A percentile compares a stretch with the other conserved stretches of the same genome.
These are phyloP conservation scores for Helarctos malayanus DNA, from an alignment of 2,797 vertebrate species.

Conservation along the genomic window DNA sequence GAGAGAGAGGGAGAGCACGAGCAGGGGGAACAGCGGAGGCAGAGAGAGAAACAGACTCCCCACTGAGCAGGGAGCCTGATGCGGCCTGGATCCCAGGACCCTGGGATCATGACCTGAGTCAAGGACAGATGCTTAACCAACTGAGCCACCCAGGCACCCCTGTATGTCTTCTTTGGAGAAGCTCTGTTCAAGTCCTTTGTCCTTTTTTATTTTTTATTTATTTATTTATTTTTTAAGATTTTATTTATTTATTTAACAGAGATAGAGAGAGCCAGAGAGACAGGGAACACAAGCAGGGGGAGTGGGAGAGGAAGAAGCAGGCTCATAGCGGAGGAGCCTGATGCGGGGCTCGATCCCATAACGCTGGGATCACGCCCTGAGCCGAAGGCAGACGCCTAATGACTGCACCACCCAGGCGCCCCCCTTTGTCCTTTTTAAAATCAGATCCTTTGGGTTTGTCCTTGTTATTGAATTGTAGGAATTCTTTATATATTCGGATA, in stretches of 20 bases:
- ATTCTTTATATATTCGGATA: not conserved
- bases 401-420: not conserved
- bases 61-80: too few relatives aligned
- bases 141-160: too few relatives aligned
- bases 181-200: too few relatives aligned
- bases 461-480: not conserved
- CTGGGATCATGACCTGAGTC: not conserved
- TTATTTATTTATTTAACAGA: too few relatives aligned
- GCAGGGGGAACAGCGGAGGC: too few relatives aligned
- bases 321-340: not conserved
- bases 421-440: not conserved
- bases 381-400: fast-evolving
- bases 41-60: too few relatives aligned
- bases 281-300: fast-evolving
- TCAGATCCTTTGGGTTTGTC: not conserved
- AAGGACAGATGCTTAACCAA: not conserved
- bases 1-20: too few relatives aligned
- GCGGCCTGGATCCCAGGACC: too few relatives aligned
- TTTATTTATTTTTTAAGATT: too few relatives aligned
- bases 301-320: not conserved
- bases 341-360: not conserved
- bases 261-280: not conserved
- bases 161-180: too few relatives aligned
- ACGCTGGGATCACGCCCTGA: not conserved
- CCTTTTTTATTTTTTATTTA: not conserved